phyloP scores from a whole-genome alignment of 2,797 vertebrate genomes.

The Sorex maritimensis region DNA sequence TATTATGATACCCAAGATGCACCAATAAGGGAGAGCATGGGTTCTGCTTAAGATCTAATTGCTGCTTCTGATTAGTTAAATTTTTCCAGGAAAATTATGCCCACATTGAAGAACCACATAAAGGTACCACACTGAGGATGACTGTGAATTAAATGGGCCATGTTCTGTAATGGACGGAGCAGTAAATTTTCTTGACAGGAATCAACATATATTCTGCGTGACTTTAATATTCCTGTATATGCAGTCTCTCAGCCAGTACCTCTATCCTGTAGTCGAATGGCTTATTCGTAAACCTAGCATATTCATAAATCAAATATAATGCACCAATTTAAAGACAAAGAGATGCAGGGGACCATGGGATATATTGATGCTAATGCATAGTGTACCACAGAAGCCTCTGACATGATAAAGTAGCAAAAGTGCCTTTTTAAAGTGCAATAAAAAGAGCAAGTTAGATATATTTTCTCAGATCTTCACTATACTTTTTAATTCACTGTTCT shows the following conservation, averaged over 20 bases:
- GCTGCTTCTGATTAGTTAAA: background rate
- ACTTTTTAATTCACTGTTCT: background rate
- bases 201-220: background rate
- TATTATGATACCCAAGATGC: background rate
- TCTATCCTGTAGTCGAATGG: background rate
- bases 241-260: background rate
- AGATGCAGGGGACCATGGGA: background rate
- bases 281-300: background rate
- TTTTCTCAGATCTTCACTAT: background rate
- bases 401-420: background rate
- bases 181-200: background rate
- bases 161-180: background rate
- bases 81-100: too few relatives aligned
- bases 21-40: background rate
- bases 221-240: background rate
- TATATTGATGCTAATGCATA: background rate
- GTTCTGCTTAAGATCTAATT: background rate
- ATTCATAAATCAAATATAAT: conserved; percentile 25
- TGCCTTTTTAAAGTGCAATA: background rate
- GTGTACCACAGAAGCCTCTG: background rate
- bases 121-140: background rate
- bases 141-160: background rate
- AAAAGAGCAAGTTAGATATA: background rate
- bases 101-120: too few relatives aligned
- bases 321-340: background rate